Base-by-base conservation (phyloP, 2,888 invertebrate species). In the Dusona sp. region DNA sequence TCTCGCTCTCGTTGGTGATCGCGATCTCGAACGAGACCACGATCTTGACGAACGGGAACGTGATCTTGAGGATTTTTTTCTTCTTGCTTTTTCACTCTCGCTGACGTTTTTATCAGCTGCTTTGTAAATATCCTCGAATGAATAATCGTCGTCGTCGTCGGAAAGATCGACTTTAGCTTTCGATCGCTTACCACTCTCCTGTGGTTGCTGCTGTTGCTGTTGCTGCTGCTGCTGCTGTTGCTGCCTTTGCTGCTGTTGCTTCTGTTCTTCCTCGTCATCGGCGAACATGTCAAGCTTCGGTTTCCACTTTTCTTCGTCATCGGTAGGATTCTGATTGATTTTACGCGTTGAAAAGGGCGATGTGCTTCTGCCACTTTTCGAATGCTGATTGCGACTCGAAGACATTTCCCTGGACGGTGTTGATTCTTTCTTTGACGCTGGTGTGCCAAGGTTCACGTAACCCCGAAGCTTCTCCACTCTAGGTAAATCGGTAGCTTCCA, bases 71-170 rank as follows among this genome's bases (percentile, higher is more conserved):
- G 89, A 91, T 0, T 90, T 89, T 79, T 96, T 95, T 91, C 96
- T 95, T 93, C 96, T 95, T 87, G 95, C 95, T 90, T 95, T 95
- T 19, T 96, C 95, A 57, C 95, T 95, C 85, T 96, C 96, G 88
- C 95, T 96, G 0, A 97, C 96, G 91, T 97, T 97, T 90, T 96
- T 96, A 0, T 96, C 96, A 0, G 97, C 97, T 0, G 97, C 97
- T 92, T 97, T 96, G 90, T 97, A 97, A 65, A 97, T 97, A 93
- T 98, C 98, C 89, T 97, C 97, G 87, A 97, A 97, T n/a, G 96
- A 96, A 90, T 98, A 98, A 91, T 98, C 97, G 90, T 97, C 97
- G 84, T 97, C 97, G 77, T 96, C 96, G 0, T 97, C 96, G n/a
- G 96, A 95, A 84, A 96, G 95, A 38, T 96, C 92, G 77, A 95